A percentile compares a stretch with the other conserved stretches of the same genome.
Evolutionary conservation across 2,888 invertebrate species (phyloP).

Genomic region (Panorpa germanica): DNA sequence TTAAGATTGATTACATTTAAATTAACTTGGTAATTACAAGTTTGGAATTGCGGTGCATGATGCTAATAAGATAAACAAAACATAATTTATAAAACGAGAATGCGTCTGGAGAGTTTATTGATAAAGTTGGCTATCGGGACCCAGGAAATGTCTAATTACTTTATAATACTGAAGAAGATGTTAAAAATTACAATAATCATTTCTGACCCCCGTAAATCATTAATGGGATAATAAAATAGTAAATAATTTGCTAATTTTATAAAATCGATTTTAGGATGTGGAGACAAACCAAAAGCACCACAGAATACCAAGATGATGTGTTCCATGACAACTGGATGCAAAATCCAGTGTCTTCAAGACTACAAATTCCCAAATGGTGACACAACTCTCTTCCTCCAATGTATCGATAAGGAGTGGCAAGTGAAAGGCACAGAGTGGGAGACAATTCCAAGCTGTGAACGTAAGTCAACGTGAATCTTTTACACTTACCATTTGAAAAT

Average conservation of each 20-base stretch:
- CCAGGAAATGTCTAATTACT: too few relatives aligned
- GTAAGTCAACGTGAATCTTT: slow-evolving; percentile 22
- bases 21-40: too few relatives aligned
- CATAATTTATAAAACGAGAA: too few relatives aligned
- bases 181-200: too few relatives aligned
- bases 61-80: too few relatives aligned
- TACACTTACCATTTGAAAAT: slow-evolving; percentile 1
- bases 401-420: slow-evolving; percentile 28
- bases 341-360: slow-evolving; percentile 25
- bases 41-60: too few relatives aligned
- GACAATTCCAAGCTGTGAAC: slow-evolving; percentile 38
- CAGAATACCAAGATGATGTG: slow-evolving; percentile 21
- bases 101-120: too few relatives aligned
- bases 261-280: slow-evolving; percentile 3
- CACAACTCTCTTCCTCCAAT: slow-evolving; percentile 24
- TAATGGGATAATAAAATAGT: too few relatives aligned
- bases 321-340: slow-evolving; percentile 27
- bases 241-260: slow-evolving; percentile 1
- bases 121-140: too few relatives aligned
- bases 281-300: slow-evolving; percentile 13
- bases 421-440: slow-evolving; percentile 25
- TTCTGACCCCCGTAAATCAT: too few relatives aligned
- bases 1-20: too few relatives aligned
- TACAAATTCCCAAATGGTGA: slow-evolving; percentile 34
- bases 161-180: too few relatives aligned